A percentile compares a stretch with the other conserved stretches of the same genome.
These are phyloP conservation scores for Monochamus saltuarius DNA, from an alignment of 1,140 invertebrate species.

Conservation along the genomic window DNA sequence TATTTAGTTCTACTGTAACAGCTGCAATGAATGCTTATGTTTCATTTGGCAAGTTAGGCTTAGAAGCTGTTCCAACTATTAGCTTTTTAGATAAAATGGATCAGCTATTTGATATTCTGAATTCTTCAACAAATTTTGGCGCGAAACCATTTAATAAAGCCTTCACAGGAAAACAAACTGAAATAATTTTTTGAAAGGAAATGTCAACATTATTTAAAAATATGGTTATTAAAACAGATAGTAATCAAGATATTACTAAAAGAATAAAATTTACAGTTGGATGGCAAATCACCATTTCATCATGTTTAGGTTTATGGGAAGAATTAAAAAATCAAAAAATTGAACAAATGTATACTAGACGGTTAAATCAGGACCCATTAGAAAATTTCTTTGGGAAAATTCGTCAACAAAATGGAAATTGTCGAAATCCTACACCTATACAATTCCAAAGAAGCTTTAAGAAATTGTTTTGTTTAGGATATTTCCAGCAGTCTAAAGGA, in stretches of 20 bases:
- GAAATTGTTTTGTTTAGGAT: neutral
- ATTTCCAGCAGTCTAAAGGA: too few species aligned
- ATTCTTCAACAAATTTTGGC: neutral
- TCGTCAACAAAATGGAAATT: neutral
- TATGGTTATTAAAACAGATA: neutral
- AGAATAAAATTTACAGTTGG: too few species aligned
- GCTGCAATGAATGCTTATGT: too few species aligned
- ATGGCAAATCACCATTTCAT: too few species aligned
- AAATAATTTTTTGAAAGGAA: neutral
- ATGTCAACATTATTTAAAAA: neutral
- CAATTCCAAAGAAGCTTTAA: constrained; percentile 2
- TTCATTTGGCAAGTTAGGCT: too few species aligned
- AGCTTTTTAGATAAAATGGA: too few species aligned
- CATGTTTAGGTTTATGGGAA: constrained; percentile 11
- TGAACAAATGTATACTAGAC: neutral
- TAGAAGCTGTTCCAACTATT: too few species aligned
- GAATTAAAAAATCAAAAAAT: neutral
- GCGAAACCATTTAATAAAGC: neutral
- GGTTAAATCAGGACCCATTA: constrained; percentile 11
- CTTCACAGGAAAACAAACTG: too few species aligned
- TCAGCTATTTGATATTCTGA: neutral
- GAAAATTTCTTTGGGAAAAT: constrained; percentile 17
- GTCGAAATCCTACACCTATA: constrained; percentile 7
- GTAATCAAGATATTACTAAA: too few species aligned
- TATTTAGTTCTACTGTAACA: too few species aligned